phyloP scores from a whole-genome alignment of 2,113 vertebrate species.

The Montifringilla adamsi region DNA sequence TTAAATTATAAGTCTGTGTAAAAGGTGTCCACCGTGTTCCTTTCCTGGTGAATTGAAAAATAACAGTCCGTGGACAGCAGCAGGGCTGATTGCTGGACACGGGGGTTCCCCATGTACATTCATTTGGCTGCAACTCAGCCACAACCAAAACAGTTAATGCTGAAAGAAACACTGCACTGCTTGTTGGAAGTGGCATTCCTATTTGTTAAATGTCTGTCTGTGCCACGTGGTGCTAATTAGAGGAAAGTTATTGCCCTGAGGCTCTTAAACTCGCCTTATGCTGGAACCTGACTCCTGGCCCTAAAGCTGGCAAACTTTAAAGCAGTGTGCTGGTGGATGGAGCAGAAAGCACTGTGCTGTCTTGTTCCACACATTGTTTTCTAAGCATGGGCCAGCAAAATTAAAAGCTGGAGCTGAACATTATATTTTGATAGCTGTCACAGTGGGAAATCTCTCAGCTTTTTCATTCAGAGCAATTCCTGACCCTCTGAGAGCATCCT shows the following conservation, averaged over 20 bases:
- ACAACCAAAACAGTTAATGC: not conserved
- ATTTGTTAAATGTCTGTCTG: not conserved
- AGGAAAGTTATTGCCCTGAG: not conserved
- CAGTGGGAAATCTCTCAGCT: not conserved
- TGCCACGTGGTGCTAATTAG: not conserved
- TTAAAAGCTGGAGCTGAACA: not conserved
- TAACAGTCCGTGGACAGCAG: not conserved
- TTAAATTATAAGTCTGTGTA: not conserved
- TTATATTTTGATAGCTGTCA: not conserved
- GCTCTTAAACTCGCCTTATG: not conserved
- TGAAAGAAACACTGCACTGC: not conserved
- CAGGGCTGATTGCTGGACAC: not conserved
- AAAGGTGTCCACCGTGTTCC: not conserved
- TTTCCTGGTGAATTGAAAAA: not conserved
- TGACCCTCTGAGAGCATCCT: not conserved
- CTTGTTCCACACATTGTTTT: not conserved
- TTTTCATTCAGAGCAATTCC: not conserved
- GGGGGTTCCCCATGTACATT: fast-evolving
- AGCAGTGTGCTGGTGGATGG: not conserved
- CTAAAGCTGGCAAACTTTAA: not conserved
- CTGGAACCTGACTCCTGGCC: not conserved
- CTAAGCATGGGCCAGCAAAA: not conserved
- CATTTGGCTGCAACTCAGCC: not conserved
- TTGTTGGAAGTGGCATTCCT: not conserved
- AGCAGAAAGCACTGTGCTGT: not conserved